Base-by-base conservation (phyloP, 1,140 invertebrate genomes). In the Cardiocondyla obscurior region DNA sequence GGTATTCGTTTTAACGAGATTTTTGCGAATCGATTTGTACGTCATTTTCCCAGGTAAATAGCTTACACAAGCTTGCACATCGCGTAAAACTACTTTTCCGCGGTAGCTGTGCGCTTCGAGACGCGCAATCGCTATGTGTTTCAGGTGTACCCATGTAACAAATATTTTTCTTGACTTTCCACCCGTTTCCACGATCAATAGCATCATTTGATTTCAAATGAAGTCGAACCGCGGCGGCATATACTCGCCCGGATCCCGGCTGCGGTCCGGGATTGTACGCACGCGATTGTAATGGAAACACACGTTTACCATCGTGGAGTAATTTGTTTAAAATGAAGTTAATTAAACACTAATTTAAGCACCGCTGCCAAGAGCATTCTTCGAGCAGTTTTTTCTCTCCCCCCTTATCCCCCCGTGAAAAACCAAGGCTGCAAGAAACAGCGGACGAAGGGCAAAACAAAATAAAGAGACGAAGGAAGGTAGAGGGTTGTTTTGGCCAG, bases 261-360 rank as follows among this genome's bases (percentile, higher is more conserved):
- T 74, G 55, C 42, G 28, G 28, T 46, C 16, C 28, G n/a, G n/a
- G n/a, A n/a, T n/a, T n/a, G n/a, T n/a, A n/a, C n/a, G n/a, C n/a
- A n/a, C n/a, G n/a, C n/a, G n/a, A n/a, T n/a, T 42, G 39, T 7
- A 42, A 42, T 10, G 14, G 33, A 5, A 36, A 12, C 14, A 72
- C 85, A 51, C 19, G 64, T 77, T 87, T 51, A 49, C 12, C 57
- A 55, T 44, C 69, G 76, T 44, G 76, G 69, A 44, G 85, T 84
- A 82, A 88, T 82, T 82, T 51, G 44, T 64, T 62, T 74, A 36
- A 81, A 87, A 88, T 58, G 22, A 10, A 84, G 49, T 81, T 84
- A 84, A 86, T 87, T 87, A 84, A 87, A 87, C 55, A 33, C 60
- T 76, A 62, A 84, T 84, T 86, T 57, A 84, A 62, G 67, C 42